Evolutionary conservation across 2,888 invertebrate genomes (phyloP), one percentile per base, ranked within the genome.

Genomic region (Lycophotia porphyrea): DNA sequence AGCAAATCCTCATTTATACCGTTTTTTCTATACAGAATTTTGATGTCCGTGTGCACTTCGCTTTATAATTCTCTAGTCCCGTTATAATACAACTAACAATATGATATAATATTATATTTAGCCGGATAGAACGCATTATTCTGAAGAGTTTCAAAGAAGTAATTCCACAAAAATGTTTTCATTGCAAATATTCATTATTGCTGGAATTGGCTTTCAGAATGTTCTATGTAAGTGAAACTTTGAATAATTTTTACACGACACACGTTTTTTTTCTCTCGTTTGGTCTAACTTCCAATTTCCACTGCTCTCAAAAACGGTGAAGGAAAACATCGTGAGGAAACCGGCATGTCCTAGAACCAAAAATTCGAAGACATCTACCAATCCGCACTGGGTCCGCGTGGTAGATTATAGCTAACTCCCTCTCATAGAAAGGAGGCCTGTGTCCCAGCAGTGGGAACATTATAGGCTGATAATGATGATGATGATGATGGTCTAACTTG

Each of bases 151-250:
- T 70, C 49, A 58, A 52, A 8, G 13, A 52, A 81, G 76, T 58
- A 9, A 34, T 60, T 34, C 5, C 39, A 68, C 31, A 15, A 80
- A 63, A 68, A 80, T 80, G 80, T 64, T 80, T 9, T 39, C 58
- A 7, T 47, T 71, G 31, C 64, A 71, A 81, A 44, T 81, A 64
- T 71, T 71, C 31, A 49, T 31, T 1, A 34, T 80, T 31, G 36
- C 68, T 52, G n/a, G 76, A n/a, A 39, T 80, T 52, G 39, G 67
- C 31, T 15, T 80, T 13, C 76, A 68, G 2, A 58, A 76, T 39
- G 44, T 47, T 64, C 4, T 68, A 24, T 76, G 80, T 80, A 52
- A 81, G 80, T 80, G 21, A 63, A 7, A n/a, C 9, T 34, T 61
- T 31, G 9, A 44, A 39, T 42, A 15, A 31, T 52, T 60, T 9